Conservation (phyloP, 1,140 invertebrate species). For the Kradibia gibbosae region DNA sequence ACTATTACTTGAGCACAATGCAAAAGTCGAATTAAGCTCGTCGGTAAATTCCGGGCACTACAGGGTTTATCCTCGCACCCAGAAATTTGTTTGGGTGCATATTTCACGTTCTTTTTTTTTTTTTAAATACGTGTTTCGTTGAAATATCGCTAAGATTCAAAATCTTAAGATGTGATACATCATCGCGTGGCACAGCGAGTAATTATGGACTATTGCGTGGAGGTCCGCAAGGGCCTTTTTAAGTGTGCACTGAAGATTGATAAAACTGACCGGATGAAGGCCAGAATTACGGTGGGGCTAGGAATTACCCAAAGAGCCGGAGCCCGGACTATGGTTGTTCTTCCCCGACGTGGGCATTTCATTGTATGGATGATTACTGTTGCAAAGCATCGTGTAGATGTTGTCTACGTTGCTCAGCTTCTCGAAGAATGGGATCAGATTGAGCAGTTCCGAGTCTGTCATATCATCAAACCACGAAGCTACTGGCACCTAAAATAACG, state of each 20-base stretch:
- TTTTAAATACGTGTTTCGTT: constrained; percentile 26
- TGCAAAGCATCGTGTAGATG: constrained; percentile 92
- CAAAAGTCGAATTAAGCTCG: constrained; percentile 32
- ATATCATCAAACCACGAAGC: constrained; percentile 98
- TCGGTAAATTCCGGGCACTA: constrained; percentile 12
- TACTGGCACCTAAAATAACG: constrained; percentile 87
- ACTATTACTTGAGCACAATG: constrained; percentile 22
- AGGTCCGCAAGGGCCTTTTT: constrained; percentile 63
- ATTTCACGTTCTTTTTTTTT: not conserved
- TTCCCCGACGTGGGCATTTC: constrained; percentile 58
- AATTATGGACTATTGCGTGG: constrained; percentile 61
- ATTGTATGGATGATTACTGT: constrained; percentile 89
- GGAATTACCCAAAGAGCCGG: constrained; percentile 67
- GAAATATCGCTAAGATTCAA: constrained; percentile 12
- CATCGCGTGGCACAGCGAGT: constrained; percentile 48
- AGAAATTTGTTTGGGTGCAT: not conserved
- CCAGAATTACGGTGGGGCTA: constrained; percentile 69
- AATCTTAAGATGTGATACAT: constrained; percentile 32
- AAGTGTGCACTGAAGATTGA: constrained; percentile 65
- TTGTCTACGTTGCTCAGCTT: constrained; percentile 94
- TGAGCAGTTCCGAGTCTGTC: constrained; percentile 93
- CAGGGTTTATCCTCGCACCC: not conserved
- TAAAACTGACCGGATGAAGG: constrained; percentile 63
- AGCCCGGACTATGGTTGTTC: constrained; percentile 63
- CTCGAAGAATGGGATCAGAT: constrained; percentile 96